A percentile compares a stretch with the other conserved stretches of the same genome.
Conservation (phyloP, 2,113 vertebrate genomes). For the Andinoacara biseriatus region DNA sequence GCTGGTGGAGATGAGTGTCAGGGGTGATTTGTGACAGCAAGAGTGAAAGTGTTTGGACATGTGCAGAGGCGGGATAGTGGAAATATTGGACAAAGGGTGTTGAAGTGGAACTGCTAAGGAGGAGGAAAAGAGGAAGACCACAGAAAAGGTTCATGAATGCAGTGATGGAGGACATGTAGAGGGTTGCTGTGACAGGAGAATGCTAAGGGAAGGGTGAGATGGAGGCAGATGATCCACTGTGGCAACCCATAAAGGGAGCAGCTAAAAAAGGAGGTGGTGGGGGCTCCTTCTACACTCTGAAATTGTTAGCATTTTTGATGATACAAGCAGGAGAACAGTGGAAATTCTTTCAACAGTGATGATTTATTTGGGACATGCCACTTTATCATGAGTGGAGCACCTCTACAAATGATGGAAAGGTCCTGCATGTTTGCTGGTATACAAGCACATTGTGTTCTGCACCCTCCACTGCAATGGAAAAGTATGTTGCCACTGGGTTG, state of each 20-base stretch:
- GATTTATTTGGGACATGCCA: not conserved
- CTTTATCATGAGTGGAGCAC: too few species aligned
- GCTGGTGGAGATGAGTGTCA: not conserved
- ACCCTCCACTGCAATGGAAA: not conserved
- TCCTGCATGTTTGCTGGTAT: not conserved
- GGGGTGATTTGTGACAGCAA: not conserved
- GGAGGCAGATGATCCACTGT: not conserved
- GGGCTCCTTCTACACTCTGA: too few species aligned
- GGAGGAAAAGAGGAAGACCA: too few species aligned
- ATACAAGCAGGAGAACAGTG: too few species aligned
- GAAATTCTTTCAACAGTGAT: not conserved
- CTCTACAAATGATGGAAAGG: not conserved
- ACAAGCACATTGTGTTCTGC: fast-evolving
- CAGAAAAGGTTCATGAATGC: not conserved
- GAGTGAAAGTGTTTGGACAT: not conserved
- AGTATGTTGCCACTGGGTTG: not conserved
- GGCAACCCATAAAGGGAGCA: not conserved
- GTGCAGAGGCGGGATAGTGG: too few species aligned
- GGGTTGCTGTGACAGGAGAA: not conserved
- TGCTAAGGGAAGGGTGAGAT: not conserved
- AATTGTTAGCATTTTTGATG: too few species aligned
- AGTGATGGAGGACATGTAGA: not conserved
- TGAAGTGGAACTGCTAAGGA: too few species aligned
- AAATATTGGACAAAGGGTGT: too few species aligned
- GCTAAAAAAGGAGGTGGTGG: not conserved